Base-by-base conservation (phyloP, 1,140 invertebrate genomes). In the Idris sp. region DNA sequence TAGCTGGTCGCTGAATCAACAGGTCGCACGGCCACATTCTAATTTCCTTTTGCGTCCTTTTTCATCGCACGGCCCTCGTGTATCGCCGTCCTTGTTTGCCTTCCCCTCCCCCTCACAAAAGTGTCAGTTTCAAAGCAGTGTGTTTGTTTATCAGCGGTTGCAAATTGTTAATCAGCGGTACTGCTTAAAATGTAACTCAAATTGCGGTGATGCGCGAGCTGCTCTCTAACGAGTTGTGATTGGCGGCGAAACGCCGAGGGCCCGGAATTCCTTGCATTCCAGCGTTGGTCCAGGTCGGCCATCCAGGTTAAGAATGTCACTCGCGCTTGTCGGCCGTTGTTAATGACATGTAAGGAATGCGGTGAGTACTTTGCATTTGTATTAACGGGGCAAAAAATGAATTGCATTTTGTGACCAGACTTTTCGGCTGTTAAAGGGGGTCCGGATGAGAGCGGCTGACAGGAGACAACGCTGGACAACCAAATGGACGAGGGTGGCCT, bases 401-500 rank as follows among this genome's bases (percentile, higher is more conserved):
- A n/a, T n/a, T n/a, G n/a, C n/a, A n/a, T n/a, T n/a, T n/a, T n/a
- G n/a, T n/a, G n/a, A n/a, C n/a, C n/a, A n/a, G n/a, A n/a, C n/a
- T n/a, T n/a, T n/a, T n/a, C n/a, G n/a, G n/a, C n/a, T n/a, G n/a
- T n/a, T n/a, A n/a, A 4, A 22, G 19, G 19, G 6, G 19, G 19
- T 22, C 10, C 19, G 48, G 62, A 22, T 22, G 19, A 48, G 53
- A 65, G 25, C 49, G 30, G 74, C 65, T 79, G 56, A 81, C 33
- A 76, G 74, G 31, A 49, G n/a, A n/a, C 36, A 46, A 48, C 58
- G 77, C 74, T 74, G 82, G 79, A 73, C 73, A 79, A 86, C 83
- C 85, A 85, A 87, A 87, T 88, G 86, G 86, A 80, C 80, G 69
- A 82, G 77, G 73, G 78, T 81, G 80, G 81, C 83, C 83, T 84